A percentile compares a stretch with the other conserved stretches of the same genome.
Conservation (phyloP, 2,113 vertebrate species). For the Hypocryptadius cinnamomeus region DNA sequence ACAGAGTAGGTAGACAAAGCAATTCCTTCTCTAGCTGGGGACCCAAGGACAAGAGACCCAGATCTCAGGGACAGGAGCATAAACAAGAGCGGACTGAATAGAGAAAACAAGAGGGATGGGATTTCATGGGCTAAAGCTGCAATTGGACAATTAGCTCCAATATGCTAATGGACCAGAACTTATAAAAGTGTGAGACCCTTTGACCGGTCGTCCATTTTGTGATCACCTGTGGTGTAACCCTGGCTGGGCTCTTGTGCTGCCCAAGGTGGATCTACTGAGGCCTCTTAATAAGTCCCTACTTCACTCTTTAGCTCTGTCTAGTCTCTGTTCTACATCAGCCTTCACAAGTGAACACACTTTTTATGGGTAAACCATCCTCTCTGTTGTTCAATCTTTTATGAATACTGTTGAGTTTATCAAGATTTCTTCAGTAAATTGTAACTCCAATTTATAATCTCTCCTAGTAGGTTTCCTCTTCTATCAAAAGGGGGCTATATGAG, state of each 20-base stretch:
- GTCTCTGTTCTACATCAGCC: background rate
- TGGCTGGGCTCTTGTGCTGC: background rate
- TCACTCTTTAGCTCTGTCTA: background rate
- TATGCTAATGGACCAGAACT: background rate
- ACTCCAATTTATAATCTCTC: background rate
- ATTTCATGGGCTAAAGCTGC: background rate
- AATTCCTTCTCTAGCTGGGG: background rate
- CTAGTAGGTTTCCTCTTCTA: background rate
- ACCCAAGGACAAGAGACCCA: background rate
- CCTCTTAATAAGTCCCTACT: background rate
- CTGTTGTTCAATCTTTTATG: background rate
- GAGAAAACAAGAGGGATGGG: background rate
- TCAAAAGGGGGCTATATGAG: rapidly evolving
- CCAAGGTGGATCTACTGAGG: background rate
- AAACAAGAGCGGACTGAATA: rapidly evolving
- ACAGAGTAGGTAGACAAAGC: background rate
- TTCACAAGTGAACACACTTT: background rate
- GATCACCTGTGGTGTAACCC: background rate
- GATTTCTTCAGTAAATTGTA: background rate
- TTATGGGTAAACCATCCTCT: background rate
- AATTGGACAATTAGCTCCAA: background rate
- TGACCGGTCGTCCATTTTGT: background rate
- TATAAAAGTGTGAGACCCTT: background rate
- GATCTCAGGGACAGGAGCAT: background rate
- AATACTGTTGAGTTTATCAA: background rate